These are phyloP conservation scores for Lanistes nyassanus DNA, from an alignment of 1,140 invertebrate genomes.

Conservation along the genomic window DNA sequence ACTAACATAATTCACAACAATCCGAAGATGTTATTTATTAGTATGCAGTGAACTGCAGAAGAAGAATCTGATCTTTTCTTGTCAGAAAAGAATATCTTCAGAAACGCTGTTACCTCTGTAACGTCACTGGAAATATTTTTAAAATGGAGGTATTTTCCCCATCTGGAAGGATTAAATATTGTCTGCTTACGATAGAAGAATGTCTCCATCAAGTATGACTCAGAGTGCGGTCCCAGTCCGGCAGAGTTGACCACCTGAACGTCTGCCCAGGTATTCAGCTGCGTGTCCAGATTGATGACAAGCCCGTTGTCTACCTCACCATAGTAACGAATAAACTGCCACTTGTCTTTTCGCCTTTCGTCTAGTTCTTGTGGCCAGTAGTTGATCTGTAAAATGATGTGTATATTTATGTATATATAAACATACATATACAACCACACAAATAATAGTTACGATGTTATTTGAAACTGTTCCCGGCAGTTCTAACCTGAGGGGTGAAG, in stretches of 20 bases:
- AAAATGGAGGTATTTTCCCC: no score
- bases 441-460: background rate
- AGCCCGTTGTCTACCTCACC: conserved; percentile 71
- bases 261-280: conserved; percentile 92
- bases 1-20: no score
- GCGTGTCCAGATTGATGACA: conserved; percentile 91
- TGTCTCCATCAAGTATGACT: conserved; percentile 45
- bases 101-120: background rate
- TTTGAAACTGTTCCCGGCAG: no score
- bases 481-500: no score
- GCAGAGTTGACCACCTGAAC: conserved; percentile 97
- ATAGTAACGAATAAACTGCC: conserved; percentile 41
- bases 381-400: conserved; percentile 52
- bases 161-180: no score
- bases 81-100: no score
- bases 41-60: no score
- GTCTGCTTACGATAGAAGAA: conserved; percentile 35
- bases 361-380: conserved; percentile 53
- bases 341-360: conserved; percentile 27
- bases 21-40: no score
- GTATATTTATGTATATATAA: conserved; percentile 18
- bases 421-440: background rate
- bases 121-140: background rate
- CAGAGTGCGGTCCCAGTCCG: conserved; percentile 78
- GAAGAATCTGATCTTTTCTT: no score